Conservation (phyloP, 2,113 vertebrate species). For the Centropus bengalensis region DNA sequence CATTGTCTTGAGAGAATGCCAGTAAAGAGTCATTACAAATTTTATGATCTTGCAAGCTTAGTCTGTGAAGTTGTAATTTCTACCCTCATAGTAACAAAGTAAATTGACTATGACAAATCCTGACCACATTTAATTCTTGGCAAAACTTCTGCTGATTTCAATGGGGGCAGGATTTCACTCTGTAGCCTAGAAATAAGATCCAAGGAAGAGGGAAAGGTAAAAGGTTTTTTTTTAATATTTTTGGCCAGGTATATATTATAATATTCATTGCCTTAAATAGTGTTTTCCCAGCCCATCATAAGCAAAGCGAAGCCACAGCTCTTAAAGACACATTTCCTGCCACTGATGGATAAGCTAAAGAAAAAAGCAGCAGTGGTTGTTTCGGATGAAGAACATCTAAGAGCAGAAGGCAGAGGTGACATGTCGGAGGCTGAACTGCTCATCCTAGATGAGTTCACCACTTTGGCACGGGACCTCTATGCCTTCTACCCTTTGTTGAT, state of each 20-base stretch:
- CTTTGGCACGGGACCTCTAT: slow-evolving; percentile 92
- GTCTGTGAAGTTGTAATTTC: neutral
- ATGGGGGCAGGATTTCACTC: slow-evolving; percentile 59
- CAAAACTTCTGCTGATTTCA: slow-evolving; percentile 57
- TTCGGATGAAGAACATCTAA: slow-evolving; percentile 92
- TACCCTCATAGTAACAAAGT: neutral
- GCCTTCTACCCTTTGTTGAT: slow-evolving; percentile 97
- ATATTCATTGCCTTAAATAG: slow-evolving; percentile 78
- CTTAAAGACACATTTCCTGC: slow-evolving; percentile 94
- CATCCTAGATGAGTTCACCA: slow-evolving; percentile 94
- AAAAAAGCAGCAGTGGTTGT: slow-evolving; percentile 93
- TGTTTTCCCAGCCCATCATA: slow-evolving; percentile 98
- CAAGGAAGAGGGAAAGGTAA: neutral
- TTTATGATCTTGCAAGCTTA: neutral
- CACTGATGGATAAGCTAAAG: slow-evolving; percentile 96
- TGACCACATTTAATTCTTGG: slow-evolving; percentile 64
- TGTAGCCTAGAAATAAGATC: neutral
- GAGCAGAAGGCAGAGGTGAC: slow-evolving; percentile 92
- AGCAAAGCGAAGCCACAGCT: slow-evolving; percentile 92
- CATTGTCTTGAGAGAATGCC: neutral
- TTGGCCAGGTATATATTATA: slow-evolving; percentile 37
- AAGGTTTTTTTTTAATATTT: slow-evolving; percentile 20
- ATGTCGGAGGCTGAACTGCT: slow-evolving; percentile 97
- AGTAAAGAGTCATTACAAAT: neutral
- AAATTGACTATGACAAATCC: slow-evolving; percentile 25